These are phyloP conservation scores for Dinothrombium tinctorium DNA, from an alignment of 1,140 invertebrate species.

Conservation along the genomic window DNA sequence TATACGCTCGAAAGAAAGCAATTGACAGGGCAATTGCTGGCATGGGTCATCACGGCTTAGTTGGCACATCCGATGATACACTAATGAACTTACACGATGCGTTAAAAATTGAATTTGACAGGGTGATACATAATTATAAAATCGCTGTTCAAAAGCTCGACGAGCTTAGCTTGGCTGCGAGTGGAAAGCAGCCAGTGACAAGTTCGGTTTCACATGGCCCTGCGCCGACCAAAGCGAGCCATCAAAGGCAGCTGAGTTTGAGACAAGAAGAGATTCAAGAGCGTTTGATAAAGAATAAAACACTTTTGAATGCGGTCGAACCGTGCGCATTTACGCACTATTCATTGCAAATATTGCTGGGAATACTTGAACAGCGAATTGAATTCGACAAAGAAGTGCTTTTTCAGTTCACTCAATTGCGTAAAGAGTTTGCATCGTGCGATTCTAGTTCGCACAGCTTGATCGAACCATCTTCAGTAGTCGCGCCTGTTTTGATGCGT, in stretches of 20 bases:
- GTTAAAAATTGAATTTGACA: constrained; percentile 44
- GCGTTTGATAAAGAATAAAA: constrained; percentile 71
- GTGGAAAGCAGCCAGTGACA: constrained; percentile 19
- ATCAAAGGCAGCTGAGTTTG: constrained; percentile 61
- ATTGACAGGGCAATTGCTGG: constrained; percentile 57
- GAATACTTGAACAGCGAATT: constrained; percentile 34
- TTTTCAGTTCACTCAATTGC: constrained; percentile 33
- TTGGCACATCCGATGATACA: constrained; percentile 31
- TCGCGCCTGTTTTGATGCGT: constrained; percentile 52
- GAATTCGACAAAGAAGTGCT: constrained; percentile 40
- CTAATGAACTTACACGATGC: constrained; percentile 23
- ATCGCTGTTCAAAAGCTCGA: constrained; percentile 45
- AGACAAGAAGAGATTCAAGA: constrained; percentile 46
- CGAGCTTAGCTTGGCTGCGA: constrained; percentile 13
- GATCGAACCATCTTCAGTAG: constrained; percentile 27
- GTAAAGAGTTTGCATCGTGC: constrained; percentile 36
- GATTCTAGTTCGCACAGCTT: neutral
- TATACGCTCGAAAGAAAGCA: constrained; percentile 37
- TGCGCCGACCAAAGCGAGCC: constrained; percentile 59
- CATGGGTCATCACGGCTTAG: constrained; percentile 63
- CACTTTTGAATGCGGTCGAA: constrained; percentile 57
- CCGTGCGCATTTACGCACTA: constrained; percentile 27
- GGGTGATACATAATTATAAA: constrained; percentile 60
- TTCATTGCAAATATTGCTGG: constrained; percentile 29
- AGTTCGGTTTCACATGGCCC: constrained; percentile 32